Conservation (phyloP, 2,113 vertebrate species). For the Chlamydotis undulata region DNA sequence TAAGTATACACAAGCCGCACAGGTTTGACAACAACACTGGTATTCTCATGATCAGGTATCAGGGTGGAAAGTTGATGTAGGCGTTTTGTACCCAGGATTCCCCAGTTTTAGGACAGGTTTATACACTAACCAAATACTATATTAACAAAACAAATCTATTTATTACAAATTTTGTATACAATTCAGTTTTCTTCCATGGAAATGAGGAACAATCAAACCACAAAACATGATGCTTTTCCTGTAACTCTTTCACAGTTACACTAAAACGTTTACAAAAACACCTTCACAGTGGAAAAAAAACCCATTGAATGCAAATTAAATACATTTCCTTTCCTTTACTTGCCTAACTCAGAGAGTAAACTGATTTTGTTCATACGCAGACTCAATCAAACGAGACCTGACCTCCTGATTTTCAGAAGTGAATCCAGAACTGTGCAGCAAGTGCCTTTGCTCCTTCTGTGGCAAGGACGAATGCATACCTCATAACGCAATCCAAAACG, state of each 20-base stretch:
- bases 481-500: accelerated
- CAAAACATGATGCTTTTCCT: background rate
- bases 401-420: background rate
- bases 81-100: background rate
- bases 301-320: background rate
- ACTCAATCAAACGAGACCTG: background rate
- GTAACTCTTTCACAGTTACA: background rate
- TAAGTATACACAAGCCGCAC: background rate
- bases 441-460: background rate
- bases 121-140: background rate
- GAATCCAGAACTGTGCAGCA: background rate
- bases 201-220: background rate
- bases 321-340: background rate
- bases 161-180: background rate
- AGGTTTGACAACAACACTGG: background rate
- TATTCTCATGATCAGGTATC: background rate
- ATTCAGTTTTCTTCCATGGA: background rate
- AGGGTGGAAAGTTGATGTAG: background rate
- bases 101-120: background rate
- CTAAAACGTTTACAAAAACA: background rate
- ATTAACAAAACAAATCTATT: background rate
- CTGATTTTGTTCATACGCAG: background rate
- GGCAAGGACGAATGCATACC: background rate
- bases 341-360: background rate
- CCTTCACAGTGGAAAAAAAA: background rate